These are phyloP conservation scores for Lepisosteus osseus DNA, from an alignment of 2,113 vertebrate genomes.

Conservation along the genomic window DNA sequence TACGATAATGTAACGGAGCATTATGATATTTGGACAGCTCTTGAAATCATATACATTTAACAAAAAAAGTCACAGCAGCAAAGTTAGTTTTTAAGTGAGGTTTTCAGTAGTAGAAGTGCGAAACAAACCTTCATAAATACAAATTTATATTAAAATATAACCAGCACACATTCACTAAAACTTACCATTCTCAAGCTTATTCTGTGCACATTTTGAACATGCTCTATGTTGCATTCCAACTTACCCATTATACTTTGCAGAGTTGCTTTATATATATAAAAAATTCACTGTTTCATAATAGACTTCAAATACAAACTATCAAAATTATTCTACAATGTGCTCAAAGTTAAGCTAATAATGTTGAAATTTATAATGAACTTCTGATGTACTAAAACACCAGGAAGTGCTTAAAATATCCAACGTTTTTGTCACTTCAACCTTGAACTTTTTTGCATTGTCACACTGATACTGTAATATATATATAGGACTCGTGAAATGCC, in stretches of 20 bases:
- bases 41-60: conserved; percentile 63
- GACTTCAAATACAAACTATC: conserved; percentile 42
- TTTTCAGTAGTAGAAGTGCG: conserved; percentile 79
- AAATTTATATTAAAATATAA: conserved; percentile 77
- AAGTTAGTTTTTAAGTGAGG: conserved; percentile 78
- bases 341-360: conserved; percentile 8
- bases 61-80: conserved; percentile 83
- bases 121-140: conserved; percentile 81
- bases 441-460: conserved; percentile 10
- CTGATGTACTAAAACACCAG: conserved; percentile 13
- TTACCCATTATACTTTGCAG: conserved; percentile 76
- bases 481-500: conserved; percentile 9
- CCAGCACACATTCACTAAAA: conserved; percentile 76
- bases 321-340: neutral
- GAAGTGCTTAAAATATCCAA: conserved; percentile 11
- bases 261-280: conserved; percentile 70
- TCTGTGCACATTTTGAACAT: conserved; percentile 91
- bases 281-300: conserved; percentile 43
- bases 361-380: conserved; percentile 1
- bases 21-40: conserved; percentile 56
- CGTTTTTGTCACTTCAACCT: neutral
- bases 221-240: conserved; percentile 88
- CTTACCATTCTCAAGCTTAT: conserved; percentile 82
- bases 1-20: conserved; percentile 70
- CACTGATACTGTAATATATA: neutral